phyloP scores from a whole-genome alignment of 2,113 vertebrate species.

The Pelmatolapia mariae region DNA sequence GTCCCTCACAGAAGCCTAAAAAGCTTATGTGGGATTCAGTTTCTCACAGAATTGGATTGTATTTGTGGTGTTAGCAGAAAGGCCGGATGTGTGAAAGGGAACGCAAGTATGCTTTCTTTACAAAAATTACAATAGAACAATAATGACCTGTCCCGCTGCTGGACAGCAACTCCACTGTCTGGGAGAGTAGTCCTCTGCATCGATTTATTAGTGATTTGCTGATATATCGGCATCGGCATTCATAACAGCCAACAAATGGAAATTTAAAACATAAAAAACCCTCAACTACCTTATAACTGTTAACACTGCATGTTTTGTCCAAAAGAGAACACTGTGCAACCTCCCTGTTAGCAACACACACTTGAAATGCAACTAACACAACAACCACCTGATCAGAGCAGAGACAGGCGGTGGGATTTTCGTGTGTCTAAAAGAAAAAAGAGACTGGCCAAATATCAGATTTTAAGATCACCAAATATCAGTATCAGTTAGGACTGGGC shows the following conservation, averaged over 20 bases:
- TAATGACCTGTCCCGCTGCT: not conserved
- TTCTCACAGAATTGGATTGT: not conserved
- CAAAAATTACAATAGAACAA: not conserved
- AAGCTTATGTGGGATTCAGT: not conserved
- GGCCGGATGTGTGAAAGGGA: not conserved
- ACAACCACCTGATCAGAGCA: not conserved
- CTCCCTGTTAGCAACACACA: not conserved
- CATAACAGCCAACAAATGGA: not conserved
- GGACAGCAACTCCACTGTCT: not conserved
- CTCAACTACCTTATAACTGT: not conserved
- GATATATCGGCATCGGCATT: not conserved
- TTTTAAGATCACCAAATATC: not conserved
- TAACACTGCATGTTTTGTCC: not conserved
- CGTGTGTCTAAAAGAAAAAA: not conserved
- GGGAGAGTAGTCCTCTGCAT: not conserved
- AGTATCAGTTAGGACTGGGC: not conserved
- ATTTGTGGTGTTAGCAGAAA: not conserved
- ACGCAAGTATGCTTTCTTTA: not conserved
- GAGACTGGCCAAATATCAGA: not conserved
- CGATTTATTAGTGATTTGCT: not conserved
- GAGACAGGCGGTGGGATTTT: not conserved
- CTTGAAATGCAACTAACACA: not conserved
- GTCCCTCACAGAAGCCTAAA: not conserved
- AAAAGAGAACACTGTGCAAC: not conserved
- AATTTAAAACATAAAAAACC: accelerated